phyloP scores from a whole-genome alignment of 2,888 invertebrate species.

The Drosophila infuscata region DNA sequence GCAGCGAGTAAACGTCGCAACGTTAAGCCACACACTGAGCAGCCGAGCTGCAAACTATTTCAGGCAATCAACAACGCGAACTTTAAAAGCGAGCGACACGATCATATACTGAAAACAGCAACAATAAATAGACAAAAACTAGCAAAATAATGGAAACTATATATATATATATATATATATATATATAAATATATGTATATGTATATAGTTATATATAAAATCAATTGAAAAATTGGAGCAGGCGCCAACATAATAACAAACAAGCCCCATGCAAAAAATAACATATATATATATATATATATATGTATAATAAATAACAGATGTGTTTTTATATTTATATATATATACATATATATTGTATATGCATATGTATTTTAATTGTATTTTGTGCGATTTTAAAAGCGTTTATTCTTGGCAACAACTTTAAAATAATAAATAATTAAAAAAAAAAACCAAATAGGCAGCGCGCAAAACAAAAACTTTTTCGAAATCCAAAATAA shows the following conservation, averaged over 20 bases:
- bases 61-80: constrained; percentile 69
- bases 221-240: constrained; percentile 5
- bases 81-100: constrained; percentile 63
- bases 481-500: constrained; percentile 12
- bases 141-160: constrained; percentile 13
- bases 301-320: constrained; percentile 48
- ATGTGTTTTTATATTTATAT: constrained; percentile 20
- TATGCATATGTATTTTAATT: constrained; percentile 51
- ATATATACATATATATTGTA: constrained; percentile 38
- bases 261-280: constrained; percentile 6
- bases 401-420: constrained; percentile 25
- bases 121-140: constrained; percentile 38
- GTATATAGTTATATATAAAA: constrained; percentile 16
- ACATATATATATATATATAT: constrained; percentile 26
- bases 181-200: not conserved
- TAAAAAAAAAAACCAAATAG: not conserved
- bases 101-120: constrained; percentile 48
- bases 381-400: constrained; percentile 62
- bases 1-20: constrained; percentile 44
- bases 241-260: constrained; percentile 3
- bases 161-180: not conserved
- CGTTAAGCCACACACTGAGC: constrained; percentile 63
- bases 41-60: constrained; percentile 63
- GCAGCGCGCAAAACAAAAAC: not conserved
- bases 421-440: constrained; percentile 9